Percentiles rank a stretch among this genome's conserved stretches.
These are phyloP conservation scores for Apotomis betuletana DNA, from an alignment of 2,888 invertebrate genomes.

Conservation along the genomic window DNA sequence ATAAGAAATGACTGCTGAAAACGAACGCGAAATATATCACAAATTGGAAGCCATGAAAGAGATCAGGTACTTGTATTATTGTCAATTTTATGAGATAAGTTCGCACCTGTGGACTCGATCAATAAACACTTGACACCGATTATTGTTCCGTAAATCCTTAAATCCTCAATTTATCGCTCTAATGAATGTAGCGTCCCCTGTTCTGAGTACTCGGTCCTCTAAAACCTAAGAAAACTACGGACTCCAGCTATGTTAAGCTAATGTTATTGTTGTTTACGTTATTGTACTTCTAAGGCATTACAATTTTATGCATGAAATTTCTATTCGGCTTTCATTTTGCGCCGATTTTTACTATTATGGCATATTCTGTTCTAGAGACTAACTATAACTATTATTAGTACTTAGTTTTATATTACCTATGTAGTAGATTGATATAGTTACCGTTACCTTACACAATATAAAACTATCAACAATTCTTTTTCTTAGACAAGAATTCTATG, in stretches of 20 bases:
- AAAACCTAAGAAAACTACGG: background rate
- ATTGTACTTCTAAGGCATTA: slow-evolving; percentile 2
- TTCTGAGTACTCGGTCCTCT: background rate
- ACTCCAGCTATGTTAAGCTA: slow-evolving; percentile 2
- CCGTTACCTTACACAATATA: too few species aligned
- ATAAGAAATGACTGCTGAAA: slow-evolving; percentile 87
- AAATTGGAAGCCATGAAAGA: slow-evolving; percentile 97
- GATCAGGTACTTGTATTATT: slow-evolving; percentile 86
- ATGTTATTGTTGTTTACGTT: slow-evolving; percentile 39
- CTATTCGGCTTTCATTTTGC: background rate
- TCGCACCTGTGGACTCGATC: slow-evolving; percentile 81
- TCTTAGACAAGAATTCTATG: too few species aligned
- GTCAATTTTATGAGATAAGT: slow-evolving; percentile 51
- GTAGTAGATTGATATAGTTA: too few species aligned
- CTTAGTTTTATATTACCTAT: too few species aligned
- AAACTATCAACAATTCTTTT: too few species aligned
- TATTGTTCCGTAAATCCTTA: slow-evolving; percentile 40
- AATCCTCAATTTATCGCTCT: slow-evolving; percentile 32
- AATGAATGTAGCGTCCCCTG: slow-evolving; percentile 18
- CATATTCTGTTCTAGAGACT: too few species aligned
- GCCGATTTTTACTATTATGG: background rate
- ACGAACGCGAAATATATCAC: slow-evolving; percentile 93
- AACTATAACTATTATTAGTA: too few species aligned
- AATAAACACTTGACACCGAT: slow-evolving; percentile 72
- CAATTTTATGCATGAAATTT: background rate